Evolutionary conservation across 2,888 invertebrate genomes (phyloP).

Genomic region (Theretra japonica): DNA sequence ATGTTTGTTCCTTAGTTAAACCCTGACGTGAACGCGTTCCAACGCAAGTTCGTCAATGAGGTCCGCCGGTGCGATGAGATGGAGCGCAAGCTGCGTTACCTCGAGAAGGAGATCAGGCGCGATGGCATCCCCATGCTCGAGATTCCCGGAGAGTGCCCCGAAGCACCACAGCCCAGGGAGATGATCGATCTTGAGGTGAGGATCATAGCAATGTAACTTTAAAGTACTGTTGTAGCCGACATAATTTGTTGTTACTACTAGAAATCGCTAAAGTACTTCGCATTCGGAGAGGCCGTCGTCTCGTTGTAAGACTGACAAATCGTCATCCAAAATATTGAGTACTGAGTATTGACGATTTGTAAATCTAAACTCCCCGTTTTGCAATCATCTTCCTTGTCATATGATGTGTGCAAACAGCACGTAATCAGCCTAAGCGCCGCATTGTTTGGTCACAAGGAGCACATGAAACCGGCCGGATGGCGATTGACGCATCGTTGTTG

Average conservation of each 20-base stretch:
- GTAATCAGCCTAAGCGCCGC: neutral
- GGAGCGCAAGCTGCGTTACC: constrained; percentile 97
- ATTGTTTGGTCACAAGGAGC: neutral
- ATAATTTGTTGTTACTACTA: too few relatives aligned
- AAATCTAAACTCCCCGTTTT: neutral
- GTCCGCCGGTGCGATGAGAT: constrained; percentile 99
- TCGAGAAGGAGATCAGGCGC: constrained; percentile 98
- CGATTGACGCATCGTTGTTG: neutral
- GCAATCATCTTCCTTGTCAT: neutral
- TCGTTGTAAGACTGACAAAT: neutral
- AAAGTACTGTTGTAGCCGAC: too few relatives aligned
- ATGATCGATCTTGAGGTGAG: constrained; percentile 98
- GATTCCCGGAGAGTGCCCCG: constrained; percentile 98
- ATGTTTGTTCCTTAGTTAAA: constrained; percentile 88
- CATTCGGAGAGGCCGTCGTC: too few relatives aligned
- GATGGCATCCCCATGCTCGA: constrained; percentile 99
- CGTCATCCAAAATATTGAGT: neutral
- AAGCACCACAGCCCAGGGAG: constrained; percentile 99
- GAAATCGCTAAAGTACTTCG: too few relatives aligned
- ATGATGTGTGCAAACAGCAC: neutral
- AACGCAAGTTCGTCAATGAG: constrained; percentile 99
- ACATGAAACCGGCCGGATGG: neutral
- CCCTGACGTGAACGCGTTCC: constrained; percentile 98
- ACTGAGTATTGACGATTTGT: neutral
- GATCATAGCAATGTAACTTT: neutral